phyloP scores from a whole-genome alignment of 2,113 vertebrate genomes.

The Phocoena sinus region DNA sequence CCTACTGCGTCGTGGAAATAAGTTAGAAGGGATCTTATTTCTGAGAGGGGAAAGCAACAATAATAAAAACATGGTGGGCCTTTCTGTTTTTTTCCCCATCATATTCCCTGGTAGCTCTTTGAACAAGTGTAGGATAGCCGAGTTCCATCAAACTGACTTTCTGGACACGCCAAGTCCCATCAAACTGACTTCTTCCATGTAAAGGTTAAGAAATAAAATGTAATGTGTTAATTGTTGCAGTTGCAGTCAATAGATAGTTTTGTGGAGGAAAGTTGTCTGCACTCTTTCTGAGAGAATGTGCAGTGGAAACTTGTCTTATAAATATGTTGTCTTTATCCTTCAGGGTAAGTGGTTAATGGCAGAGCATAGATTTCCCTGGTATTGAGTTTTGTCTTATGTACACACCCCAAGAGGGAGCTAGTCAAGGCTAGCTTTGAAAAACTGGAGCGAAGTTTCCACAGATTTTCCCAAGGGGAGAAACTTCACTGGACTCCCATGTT shows the following conservation, averaged over 20 bases:
- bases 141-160: not conserved
- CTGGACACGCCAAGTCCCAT: not conserved
- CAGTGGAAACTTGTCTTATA: not conserved
- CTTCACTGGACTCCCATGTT: not conserved
- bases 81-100: not conserved
- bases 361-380: not conserved
- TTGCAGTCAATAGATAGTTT: not conserved
- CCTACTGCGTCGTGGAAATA: not conserved
- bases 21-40: not conserved
- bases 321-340: not conserved
- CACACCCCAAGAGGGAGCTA: not conserved
- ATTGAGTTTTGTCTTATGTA: not conserved
- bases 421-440: not conserved
- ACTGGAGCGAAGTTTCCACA: not conserved
- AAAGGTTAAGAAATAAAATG: not conserved
- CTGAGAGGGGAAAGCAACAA: not conserved
- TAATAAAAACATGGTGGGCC: not conserved
- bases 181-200: not conserved
- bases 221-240: not conserved
- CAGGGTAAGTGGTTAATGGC: not conserved
- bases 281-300: not conserved
- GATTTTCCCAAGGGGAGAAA: not conserved
- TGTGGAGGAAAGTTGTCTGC: not conserved
- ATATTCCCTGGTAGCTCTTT: not conserved
- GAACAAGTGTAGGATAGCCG: not conserved